phyloP scores from a whole-genome alignment of 2,888 invertebrate genomes.

The Tetranychus piercei region DNA sequence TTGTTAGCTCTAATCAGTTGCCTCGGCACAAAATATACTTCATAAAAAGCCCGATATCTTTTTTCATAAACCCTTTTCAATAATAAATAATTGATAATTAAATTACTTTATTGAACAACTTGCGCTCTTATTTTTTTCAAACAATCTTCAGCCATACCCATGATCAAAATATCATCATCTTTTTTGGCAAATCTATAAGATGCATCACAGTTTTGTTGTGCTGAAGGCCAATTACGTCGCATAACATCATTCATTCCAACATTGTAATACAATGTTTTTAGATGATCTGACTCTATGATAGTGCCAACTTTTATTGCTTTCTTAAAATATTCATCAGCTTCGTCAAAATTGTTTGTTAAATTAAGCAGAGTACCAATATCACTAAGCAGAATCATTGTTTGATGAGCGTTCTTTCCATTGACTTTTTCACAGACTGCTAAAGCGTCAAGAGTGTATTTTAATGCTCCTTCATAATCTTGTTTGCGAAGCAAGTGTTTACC shows the following conservation, averaged over 20 bases:
- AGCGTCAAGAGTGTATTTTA: slow-evolving; percentile 44
- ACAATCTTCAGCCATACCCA: background rate
- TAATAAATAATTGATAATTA: background rate
- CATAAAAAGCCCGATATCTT: background rate
- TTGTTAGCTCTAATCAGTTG: background rate
- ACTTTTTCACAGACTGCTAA: slow-evolving; percentile 46
- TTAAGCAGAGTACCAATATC: slow-evolving; percentile 34
- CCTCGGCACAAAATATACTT: background rate
- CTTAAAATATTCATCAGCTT: slow-evolving; percentile 49
- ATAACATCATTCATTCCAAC: slow-evolving; percentile 55
- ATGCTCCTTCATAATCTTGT: slow-evolving; percentile 38
- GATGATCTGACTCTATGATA: slow-evolving; percentile 40
- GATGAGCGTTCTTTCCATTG: slow-evolving; percentile 48
- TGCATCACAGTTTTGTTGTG: slow-evolving; percentile 47
- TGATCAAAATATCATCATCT: background rate
- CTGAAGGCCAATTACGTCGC: slow-evolving; percentile 28
- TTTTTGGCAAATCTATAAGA: slow-evolving; percentile 40
- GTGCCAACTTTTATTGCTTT: slow-evolving; percentile 45
- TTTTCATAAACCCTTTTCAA: background rate
- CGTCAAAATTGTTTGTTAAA: slow-evolving; percentile 43
- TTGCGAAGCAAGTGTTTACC: slow-evolving; percentile 36
- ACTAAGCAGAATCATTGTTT: slow-evolving; percentile 63
- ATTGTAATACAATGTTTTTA: slow-evolving; percentile 48
- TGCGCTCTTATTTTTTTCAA: background rate
- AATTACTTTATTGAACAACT: background rate